These are phyloP conservation scores for Thecocarcelia acutangulata DNA, from an alignment of 2,888 invertebrate species.

Conservation along the genomic window DNA sequence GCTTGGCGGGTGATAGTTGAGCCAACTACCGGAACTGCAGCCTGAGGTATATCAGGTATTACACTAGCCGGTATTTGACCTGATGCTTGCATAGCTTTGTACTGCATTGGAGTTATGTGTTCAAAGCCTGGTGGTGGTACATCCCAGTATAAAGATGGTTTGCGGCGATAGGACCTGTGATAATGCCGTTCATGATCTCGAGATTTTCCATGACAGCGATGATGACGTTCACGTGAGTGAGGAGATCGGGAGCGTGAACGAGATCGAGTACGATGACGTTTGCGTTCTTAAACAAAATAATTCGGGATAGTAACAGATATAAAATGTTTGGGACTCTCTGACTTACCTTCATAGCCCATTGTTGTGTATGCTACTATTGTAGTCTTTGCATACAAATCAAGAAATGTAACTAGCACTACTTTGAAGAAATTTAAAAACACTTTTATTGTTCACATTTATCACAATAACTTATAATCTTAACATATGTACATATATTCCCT, in stretches of 20 bases:
- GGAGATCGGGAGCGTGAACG: constrained; percentile 82
- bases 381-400: too few relatives aligned
- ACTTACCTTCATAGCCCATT: constrained; percentile 69
- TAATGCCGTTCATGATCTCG: constrained; percentile 81
- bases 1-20: constrained; percentile 98
- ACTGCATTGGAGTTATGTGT: constrained; percentile 97
- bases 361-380: not conserved
- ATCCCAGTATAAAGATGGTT: constrained; percentile 98
- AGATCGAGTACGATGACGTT: constrained; percentile 71
- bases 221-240: constrained; percentile 78
- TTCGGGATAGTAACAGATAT: not conserved
- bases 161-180: constrained; percentile 84
- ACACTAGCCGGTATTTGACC: constrained; percentile 97
- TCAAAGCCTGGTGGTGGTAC: constrained; percentile 98
- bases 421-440: too few relatives aligned
- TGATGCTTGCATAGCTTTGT: constrained; percentile 93
- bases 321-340: not conserved
- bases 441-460: too few relatives aligned
- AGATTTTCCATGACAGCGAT: constrained; percentile 62
- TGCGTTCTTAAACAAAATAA: constrained; percentile 69
- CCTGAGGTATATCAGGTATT: constrained; percentile 94
- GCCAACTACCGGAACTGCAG: constrained; percentile 98
- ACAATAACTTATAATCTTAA: too few relatives aligned
- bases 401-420: too few relatives aligned
- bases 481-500: too few relatives aligned